These are phyloP conservation scores for Drosophila grimshawi DNA, from an alignment of 1,140 invertebrate species.

Conservation along the genomic window DNA sequence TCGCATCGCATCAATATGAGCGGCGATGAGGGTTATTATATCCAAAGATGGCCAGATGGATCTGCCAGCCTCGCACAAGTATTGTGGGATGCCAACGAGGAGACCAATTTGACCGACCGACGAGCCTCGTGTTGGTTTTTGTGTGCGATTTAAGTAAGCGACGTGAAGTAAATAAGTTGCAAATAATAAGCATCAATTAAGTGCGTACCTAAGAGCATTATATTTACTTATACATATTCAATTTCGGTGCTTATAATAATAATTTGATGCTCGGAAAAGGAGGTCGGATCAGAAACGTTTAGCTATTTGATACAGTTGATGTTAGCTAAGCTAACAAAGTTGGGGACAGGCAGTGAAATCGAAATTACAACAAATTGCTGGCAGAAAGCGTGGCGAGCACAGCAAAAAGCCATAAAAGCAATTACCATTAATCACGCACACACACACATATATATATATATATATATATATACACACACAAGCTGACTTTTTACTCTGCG, in stretches of 20 bases:
- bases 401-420: slow-evolving; percentile 50
- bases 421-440: slow-evolving; percentile 67
- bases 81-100: slow-evolving; percentile 89
- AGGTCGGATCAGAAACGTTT: background rate
- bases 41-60: slow-evolving; percentile 97
- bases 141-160: slow-evolving; percentile 93
- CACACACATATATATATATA: too few relatives aligned
- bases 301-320: slow-evolving; percentile 1
- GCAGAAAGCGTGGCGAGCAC: slow-evolving; percentile 17
- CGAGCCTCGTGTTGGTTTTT: slow-evolving; percentile 44
- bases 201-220: slow-evolving; percentile 86
- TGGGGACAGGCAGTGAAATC: slow-evolving; percentile 16
- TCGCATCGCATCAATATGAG: slow-evolving; percentile 94
- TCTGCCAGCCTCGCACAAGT: slow-evolving; percentile 92
- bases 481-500: background rate
- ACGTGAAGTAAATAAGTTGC: slow-evolving; percentile 92
- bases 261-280: background rate
- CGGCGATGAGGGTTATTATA: slow-evolving; percentile 98
- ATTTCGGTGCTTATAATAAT: background rate
- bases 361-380: slow-evolving; percentile 53
- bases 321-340: background rate
- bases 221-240: background rate
- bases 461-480: too few relatives aligned
- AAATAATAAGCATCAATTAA: slow-evolving; percentile 92
- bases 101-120: slow-evolving; percentile 94